Evolutionary conservation across 2,888 invertebrate species (phyloP), one percentile per base, ranked within the genome.

Genomic region (Pseudococcus longispinus): DNA sequence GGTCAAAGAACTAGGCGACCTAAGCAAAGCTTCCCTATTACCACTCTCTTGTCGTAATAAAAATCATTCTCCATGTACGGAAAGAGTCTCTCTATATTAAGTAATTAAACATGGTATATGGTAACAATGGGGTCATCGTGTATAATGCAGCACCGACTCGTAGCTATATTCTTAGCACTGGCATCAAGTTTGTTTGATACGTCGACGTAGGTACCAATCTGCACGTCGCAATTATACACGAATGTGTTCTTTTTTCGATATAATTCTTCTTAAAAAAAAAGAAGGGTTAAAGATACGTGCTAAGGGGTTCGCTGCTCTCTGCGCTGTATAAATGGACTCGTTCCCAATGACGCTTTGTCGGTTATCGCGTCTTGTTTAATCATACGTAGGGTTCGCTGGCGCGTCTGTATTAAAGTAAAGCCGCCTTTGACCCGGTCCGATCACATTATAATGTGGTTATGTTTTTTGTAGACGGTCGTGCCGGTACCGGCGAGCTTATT

Each of bases 361-460:
- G 77, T 80, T 80, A 42, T 42, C 42, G 29, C 77, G 77, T 80
- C 37, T 37, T 42, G 37, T 80, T 80, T 80, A 80, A 80, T 80
- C 77, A 74, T 26, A 70, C 32, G 32, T 29, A 13, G 74, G 77
- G 77, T 42, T 42, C 2, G 37, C 1, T 42, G 74, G 37, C 74
- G 20, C 20, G 42, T 42, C 37, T 80, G 23, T 42, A 9, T 42
- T 9, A 77, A 37, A 77, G 29, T 4, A 29, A 32, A 37, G 77
- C 77, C 77, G 77, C 42, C 77, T 80, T 80, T 80, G 77, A 80
- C 77, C 77, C 42, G 77, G 42, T 42, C 77, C 42, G 42, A 23
- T 42, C 77, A 42, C 42, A 74, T 74, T 37, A 74, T 37, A 26
- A 46, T 8, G 65, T 65, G 26, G 65, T 26, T 65, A 65, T 65